phyloP scores from a whole-genome alignment of 2,797 vertebrate genomes.

The Ambastaia sidthimunki region DNA sequence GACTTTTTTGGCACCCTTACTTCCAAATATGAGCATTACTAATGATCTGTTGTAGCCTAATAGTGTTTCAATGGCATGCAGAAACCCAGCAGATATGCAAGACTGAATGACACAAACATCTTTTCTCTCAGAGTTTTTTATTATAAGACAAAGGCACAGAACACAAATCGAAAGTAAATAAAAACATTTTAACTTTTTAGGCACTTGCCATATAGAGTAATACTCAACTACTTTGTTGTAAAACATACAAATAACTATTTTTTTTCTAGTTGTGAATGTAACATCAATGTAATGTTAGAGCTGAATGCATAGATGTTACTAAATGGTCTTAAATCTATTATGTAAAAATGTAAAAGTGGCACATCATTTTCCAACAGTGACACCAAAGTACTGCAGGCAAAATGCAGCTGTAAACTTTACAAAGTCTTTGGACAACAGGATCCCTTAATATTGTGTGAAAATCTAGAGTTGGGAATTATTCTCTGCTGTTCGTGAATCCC shows the following conservation, averaged over 20 bases:
- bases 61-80: too few species aligned
- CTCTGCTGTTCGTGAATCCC: neutral
- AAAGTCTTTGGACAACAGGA: neutral
- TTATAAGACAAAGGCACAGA: constrained; percentile 25
- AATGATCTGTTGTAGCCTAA: too few species aligned
- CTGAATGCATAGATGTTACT: neutral
- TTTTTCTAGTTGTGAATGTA: neutral
- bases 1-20: too few species aligned
- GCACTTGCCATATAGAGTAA: neutral
- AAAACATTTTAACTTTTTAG: constrained; percentile 1
- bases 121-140: constrained; percentile 21
- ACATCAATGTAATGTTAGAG: neutral
- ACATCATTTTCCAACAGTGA: constrained; percentile 5
- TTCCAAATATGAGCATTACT: too few species aligned
- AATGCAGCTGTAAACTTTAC: neutral
- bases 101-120: neutral
- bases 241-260: neutral
- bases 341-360: neutral
- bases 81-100: too few species aligned
- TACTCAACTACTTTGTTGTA: neutral
- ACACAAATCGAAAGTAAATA: constrained; percentile 20
- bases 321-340: neutral
- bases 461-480: constrained; percentile 4
- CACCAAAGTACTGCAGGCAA: constrained; percentile 2
- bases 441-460: neutral